Base-by-base conservation (phyloP, 2,888 invertebrate species). In the Apotomis betuletana region DNA sequence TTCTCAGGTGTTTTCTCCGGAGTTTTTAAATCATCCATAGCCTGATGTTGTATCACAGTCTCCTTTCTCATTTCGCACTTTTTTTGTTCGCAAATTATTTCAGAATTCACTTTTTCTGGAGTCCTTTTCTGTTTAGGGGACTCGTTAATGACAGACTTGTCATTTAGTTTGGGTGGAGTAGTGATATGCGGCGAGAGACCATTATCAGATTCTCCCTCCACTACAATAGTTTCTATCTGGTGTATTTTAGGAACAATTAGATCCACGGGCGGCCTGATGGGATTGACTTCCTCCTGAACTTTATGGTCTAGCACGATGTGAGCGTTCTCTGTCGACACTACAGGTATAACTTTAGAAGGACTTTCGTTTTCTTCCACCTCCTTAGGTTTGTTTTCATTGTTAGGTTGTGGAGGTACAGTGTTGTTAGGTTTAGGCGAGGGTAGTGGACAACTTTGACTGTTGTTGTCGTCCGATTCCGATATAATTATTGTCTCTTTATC, bases 401-500 rank as follows among this genome's bases (percentile, higher is more conserved):
- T 83, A 52, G 84, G 84, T 60, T 78, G 81, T 8, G 86, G 83
- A 13, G 89, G 90, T 15, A 81, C 83, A 58, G 88, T 80, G 12
- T 80, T 78, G 67, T 86, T 86, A 15, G 85, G 87, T 80, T 90
- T 90, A 0, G 92, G 93, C 4, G 92, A 91, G n/a, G 92, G 92
- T 41, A 92, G 76, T 1, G 92, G 92, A 77, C 93, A 92, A 79
- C 92, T 92, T 77, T 93, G 90, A 81, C 94, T 90, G 79, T 93
- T 89, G 77, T 91, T 92, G 74, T 93, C 91, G 80, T 93, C 93
- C 12, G 92, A 93, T 79, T 93, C 92, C 0, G 92, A 92, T 80
- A 93, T 93, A 10, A 92, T 83, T 41, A 94, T 91, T 0, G 91
- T 92, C 69, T 92, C 94, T 80, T 90, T 91, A 73, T 94, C 94